Conservation (phyloP, 2,888 invertebrate genomes). For the Lithophane socia region DNA sequence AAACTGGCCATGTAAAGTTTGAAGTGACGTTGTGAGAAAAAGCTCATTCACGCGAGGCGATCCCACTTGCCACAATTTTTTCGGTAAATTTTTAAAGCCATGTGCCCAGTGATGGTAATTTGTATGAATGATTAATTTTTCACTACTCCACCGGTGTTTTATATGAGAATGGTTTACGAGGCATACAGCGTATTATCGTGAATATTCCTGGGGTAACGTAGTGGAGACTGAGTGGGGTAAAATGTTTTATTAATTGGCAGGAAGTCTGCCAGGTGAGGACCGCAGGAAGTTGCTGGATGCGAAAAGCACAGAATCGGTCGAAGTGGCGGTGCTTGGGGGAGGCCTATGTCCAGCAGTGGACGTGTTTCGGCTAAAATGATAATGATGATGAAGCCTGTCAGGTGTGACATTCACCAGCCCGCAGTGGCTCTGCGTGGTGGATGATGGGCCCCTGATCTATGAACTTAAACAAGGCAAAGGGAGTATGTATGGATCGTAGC, state of each 20-base stretch:
- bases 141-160: constrained; percentile 13
- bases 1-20: not conserved
- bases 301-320: too few relatives aligned
- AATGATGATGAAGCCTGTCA: too few relatives aligned
- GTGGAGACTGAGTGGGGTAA: not conserved
- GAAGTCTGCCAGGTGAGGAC: not conserved
- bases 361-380: too few relatives aligned
- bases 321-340: too few relatives aligned
- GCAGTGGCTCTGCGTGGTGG: too few relatives aligned
- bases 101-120: constrained; percentile 35
- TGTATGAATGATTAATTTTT: constrained; percentile 49
- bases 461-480: too few relatives aligned
- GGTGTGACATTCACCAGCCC: too few relatives aligned
- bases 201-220: constrained; percentile 12
- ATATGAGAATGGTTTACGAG: constrained; percentile 28
- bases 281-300: too few relatives aligned
- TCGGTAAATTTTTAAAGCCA: constrained; percentile 27
- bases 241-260: constrained; percentile 19
- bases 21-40: not conserved
- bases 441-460: too few relatives aligned
- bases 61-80: constrained; percentile 23
- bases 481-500: too few relatives aligned
- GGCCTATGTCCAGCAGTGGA: too few relatives aligned
- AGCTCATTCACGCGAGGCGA: constrained; percentile 16
- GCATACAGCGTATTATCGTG: constrained; percentile 27